Evolutionary conservation across 2,888 invertebrate genomes (phyloP), one percentile per base, ranked within the genome.

Genomic region (Alitta virens): DNA sequence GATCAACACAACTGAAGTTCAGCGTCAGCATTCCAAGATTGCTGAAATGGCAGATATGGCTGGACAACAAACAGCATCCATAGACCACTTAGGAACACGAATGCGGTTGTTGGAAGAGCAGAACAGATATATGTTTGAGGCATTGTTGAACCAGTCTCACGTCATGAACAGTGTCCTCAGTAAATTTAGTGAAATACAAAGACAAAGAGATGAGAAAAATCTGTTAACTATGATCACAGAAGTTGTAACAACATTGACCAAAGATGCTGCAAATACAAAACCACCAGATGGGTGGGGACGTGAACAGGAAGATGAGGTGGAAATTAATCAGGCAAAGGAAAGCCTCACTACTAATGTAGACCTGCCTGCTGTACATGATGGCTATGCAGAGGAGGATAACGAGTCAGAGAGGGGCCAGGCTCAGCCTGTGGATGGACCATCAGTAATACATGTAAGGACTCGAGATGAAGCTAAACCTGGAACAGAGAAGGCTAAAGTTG

Each of bases 11-110:
- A 49, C 24, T 7, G 33, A 55, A 7, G 70, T 77, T 26, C 59
- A 65, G 5, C 62, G 70, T 43, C 76, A 77, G 12, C 73, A 75
- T 43, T 53, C 56, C 12, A 72, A 70, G 26, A 69, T 78, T 49
- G 52, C 61, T 21, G 71, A 74, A 27, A 61, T 78, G 25, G 64
- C 70, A 14, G 65, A 70, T 12, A 53, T 71, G 53, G 42, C 75
- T 12, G 67, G 63, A 24, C 73, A 72, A 38, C 76, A 77, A 53
- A 71, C 73, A 1, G 49, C 52, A 5, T 54, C 68, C 5, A 70
- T 59, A 38, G 38, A 33, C 16, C 38, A 46, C 5, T 23, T 59
- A 25, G 51, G 51, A 42, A 12, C 46, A n/a, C 46, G 46, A 43
- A 25, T 50, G 3, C 27, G 50, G 18, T n/a, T 23, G 50, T 40